Evolutionary conservation across 1,140 invertebrate species (phyloP), one percentile per base, ranked within the genome.

Genomic region (Drosophila lowei): DNA sequence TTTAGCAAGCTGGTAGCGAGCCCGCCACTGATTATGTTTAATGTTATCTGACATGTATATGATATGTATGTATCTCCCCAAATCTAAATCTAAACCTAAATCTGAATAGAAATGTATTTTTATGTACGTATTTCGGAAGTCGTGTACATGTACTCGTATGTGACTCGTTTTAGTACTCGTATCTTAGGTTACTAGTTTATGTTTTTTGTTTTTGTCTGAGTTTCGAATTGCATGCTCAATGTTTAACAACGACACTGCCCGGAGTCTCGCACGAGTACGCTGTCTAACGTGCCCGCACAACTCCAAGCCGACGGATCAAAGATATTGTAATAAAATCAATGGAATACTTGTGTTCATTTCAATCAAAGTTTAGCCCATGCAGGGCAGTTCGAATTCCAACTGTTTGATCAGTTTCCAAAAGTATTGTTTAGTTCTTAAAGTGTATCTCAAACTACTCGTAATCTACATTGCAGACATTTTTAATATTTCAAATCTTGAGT

Each of bases 161-260:
- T 68, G 53, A 47, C 48, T 52, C 55, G 70, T 79, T 83, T 64
- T 77, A 74, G 64, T 74, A 38, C 57, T 52, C 52, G 46, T 58
- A 23, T 61, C 65, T 56, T 76, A 52, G 52, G 46, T 77, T 88
- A 78, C 62, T 88, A 75, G 81, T 88, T 86, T 88, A 78, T 81
- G 81, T 86, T 88, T 86, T 88, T 88, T 85, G 81, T 86, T 75
- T 80, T 77, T 59, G 64, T 71, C 68, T 71, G 49, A 66, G 46
- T 77, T 59, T 61, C 76, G 60, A 48, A 49, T 61, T 54, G 55
- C 30, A 74, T 60, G 74, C 74, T 71, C 41, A 55, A 70, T 30
- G 13, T 41, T 30, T 18, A 44, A 64, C 13, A 34, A 25, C 65
- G 61, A 41, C 41, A 65, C 44, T 30, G 34, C 62, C 46, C 62